Conservation (phyloP, 2,888 invertebrate species). For the Leptopilina myrica region DNA sequence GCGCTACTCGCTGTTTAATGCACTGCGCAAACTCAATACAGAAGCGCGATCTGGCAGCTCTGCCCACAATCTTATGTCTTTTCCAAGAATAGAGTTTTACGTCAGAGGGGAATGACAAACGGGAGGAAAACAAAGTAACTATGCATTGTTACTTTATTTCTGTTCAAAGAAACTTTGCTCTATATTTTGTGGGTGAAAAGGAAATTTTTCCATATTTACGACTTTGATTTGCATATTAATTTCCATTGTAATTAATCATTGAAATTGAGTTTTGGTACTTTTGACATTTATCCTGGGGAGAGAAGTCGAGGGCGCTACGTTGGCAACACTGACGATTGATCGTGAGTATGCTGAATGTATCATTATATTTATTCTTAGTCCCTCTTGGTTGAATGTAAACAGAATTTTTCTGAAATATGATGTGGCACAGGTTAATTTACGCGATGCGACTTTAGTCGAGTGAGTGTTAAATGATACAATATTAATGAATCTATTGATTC, state of each 20-base stretch:
- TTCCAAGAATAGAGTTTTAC: conserved; percentile 31
- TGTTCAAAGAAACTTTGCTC: not conserved
- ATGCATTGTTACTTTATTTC: not conserved
- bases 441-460: conserved; percentile 56
- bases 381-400: conserved; percentile 68
- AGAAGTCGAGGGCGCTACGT: conserved; percentile 49
- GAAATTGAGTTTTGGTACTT: not conserved
- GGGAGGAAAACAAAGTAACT: not conserved
- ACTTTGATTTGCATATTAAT: not conserved
- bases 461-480: conserved; percentile 48
- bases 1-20: not conserved
- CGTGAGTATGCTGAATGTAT: conserved; percentile 64
- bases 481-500: conserved; percentile 49
- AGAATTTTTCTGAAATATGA: conserved; percentile 66
- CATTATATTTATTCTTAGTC: conserved; percentile 57
- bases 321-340: conserved; percentile 70
- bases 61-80: conserved; percentile 20
- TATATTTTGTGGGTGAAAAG: too few relatives aligned
- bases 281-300: not conserved
- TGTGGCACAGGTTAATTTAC: conserved; percentile 64
- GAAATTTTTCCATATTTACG: too few relatives aligned
- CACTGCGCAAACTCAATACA: conserved; percentile 2
- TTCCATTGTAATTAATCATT: not conserved
- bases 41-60: conserved; percentile 3
- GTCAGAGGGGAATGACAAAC: not conserved